phyloP scores from a whole-genome alignment of 2,888 invertebrate genomes.

The Tiphia femorata region DNA sequence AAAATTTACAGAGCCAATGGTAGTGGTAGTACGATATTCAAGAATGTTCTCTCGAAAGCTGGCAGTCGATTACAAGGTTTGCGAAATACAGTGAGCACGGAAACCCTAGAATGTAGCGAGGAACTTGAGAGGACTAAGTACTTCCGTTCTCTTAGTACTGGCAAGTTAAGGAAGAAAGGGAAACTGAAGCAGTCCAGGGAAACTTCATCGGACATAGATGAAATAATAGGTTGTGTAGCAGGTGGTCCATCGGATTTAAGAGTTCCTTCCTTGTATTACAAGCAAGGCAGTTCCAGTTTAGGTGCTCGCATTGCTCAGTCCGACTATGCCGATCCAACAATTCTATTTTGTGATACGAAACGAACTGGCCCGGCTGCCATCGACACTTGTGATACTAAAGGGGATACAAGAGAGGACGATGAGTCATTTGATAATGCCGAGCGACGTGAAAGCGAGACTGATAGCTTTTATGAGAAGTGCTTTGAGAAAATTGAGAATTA shows the following conservation, averaged over 20 bases:
- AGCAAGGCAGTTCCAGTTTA: slow-evolving; percentile 84
- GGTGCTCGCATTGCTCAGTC: slow-evolving; percentile 91
- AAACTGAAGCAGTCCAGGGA: slow-evolving; percentile 63
- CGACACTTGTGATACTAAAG: slow-evolving; percentile 6
- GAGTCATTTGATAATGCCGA: slow-evolving; percentile 6
- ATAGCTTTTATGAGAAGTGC: slow-evolving; percentile 82
- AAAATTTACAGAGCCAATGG: slow-evolving; percentile 79
- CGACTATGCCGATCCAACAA: slow-evolving; percentile 87
- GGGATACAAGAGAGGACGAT: slow-evolving; percentile 19
- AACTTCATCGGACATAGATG: slow-evolving; percentile 59
- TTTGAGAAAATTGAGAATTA: slow-evolving; percentile 82
- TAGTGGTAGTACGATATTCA: slow-evolving; percentile 53
- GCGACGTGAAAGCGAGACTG: slow-evolving; percentile 70
- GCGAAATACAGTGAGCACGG: slow-evolving; percentile 65
- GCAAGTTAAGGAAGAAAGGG: slow-evolving; percentile 50
- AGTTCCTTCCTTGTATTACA: slow-evolving; percentile 70
- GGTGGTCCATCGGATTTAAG: slow-evolving; percentile 32
- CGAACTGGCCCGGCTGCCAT: slow-evolving; percentile 1
- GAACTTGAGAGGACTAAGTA: slow-evolving; percentile 53
- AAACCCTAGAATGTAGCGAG: slow-evolving; percentile 64
- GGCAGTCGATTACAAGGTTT: slow-evolving; percentile 61
- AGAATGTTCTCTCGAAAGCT: slow-evolving; percentile 66
- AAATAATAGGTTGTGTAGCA: slow-evolving; percentile 47
- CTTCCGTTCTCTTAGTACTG: slow-evolving; percentile 45
- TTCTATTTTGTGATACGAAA: slow-evolving; percentile 71